Base-by-base conservation (phyloP, 2,113 vertebrate genomes). In the Takifugu flavidus region DNA sequence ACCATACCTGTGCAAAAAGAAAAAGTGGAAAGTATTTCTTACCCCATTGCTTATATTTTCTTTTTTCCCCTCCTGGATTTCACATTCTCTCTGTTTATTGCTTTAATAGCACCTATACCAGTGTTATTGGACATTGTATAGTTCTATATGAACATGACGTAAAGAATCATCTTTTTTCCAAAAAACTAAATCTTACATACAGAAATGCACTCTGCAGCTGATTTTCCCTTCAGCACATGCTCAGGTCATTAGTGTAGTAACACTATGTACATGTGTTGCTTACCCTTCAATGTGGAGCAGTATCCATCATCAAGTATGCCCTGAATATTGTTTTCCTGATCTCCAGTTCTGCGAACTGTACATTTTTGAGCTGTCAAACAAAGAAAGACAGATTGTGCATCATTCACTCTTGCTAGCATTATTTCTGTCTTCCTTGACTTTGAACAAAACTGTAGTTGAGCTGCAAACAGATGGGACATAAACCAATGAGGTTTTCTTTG, bases 241-340 rank as follows among this genome's bases (percentile, higher is more conserved):
- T 42, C 15, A 29, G 25, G 12, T 2, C 28, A 56, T 43, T 10
- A 60, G 34, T 55, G n/a, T 56, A n/a, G n/a, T 25, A 49, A 55
- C 2, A 2, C 25, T 6, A 29, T 14, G 8, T 53, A 44, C 34
- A 25, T 25, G 1, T 3, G 27, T 29, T 14, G 34, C 86, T 86
- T 50, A 92, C 91, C 85, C 80, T 89, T 91, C 34, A 93, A 80
- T 5, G 81, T 84, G 59, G 56, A 73, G 66, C 90, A 90, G 80
- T 90, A 92, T 39, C 2, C n/a, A 0, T 0, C 0, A 50, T 87
- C 14, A 0, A 86, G 65, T 6, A 39, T 59, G 26, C 62, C 44
- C 52, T 79, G 77, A 10, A n/a, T 1, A 15, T 6, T 13, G 34
- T 49, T 50, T 2, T 91, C 90, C 31, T 77, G 85, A 0, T 91